A percentile compares a stretch with the other conserved stretches of the same genome.
phyloP scores from a whole-genome alignment of 2,797 vertebrate species.

The Xyrichtys novacula region DNA sequence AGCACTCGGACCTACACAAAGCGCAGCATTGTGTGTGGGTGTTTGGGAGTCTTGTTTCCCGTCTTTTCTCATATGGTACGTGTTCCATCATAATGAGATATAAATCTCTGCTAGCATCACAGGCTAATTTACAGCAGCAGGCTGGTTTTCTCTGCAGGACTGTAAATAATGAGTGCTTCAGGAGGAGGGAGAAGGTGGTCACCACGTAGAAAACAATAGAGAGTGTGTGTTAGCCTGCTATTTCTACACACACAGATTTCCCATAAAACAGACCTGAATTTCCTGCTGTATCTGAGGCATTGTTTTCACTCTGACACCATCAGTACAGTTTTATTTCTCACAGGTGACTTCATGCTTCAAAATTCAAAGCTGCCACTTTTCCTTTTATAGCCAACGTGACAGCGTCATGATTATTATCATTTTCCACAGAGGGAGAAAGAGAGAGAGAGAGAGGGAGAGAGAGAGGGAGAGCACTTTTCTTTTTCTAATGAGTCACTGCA shows the following conservation, averaged over 20 bases:
- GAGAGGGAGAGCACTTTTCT: slow-evolving; percentile 1
- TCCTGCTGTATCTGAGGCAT: too few relatives aligned
- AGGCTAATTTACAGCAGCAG: neutral
- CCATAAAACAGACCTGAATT: too few relatives aligned
- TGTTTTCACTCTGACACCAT: slow-evolving; percentile 3
- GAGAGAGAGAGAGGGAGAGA: too few relatives aligned
- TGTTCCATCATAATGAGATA: slow-evolving; percentile 44
- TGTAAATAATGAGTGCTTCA: slow-evolving; percentile 9
- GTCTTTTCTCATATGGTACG: slow-evolving; percentile 29
- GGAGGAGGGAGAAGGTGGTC: neutral
- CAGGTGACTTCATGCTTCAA: slow-evolving; percentile 57
- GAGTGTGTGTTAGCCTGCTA: too few relatives aligned
- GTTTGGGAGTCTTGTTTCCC: neutral
- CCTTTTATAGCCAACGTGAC: slow-evolving; percentile 60
- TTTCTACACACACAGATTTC: too few relatives aligned
- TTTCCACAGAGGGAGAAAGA: too few relatives aligned
- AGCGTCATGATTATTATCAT: neutral
- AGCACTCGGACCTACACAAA: slow-evolving; percentile 45
- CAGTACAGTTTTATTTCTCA: slow-evolving; percentile 27
- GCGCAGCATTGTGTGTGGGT: slow-evolving; percentile 35
- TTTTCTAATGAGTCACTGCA: slow-evolving; percentile 37
- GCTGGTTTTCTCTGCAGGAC: neutral
- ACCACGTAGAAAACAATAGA: too few relatives aligned
- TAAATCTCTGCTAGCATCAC: slow-evolving; percentile 38
- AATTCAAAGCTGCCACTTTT: slow-evolving; percentile 26